Evolutionary conservation across 2,888 invertebrate species (phyloP), one percentile per base, ranked within the genome.

Genomic region (Philonicus albiceps): DNA sequence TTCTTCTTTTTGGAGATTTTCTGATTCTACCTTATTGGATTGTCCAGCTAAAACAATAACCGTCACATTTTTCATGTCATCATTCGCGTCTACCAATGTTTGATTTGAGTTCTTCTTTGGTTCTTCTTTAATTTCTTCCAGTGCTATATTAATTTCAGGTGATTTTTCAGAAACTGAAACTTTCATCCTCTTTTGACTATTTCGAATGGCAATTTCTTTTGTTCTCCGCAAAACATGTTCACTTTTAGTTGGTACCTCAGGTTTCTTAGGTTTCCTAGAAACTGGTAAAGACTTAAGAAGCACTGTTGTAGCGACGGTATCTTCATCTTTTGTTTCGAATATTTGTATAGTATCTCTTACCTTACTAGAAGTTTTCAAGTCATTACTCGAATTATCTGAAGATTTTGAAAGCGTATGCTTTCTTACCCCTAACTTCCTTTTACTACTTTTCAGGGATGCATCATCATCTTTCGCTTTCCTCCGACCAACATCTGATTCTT

Each of bases 371-470:
- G 91, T 84, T 90, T 90, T 11, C 91, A 91, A 34, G 90, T 90
- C 0, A 8, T 64, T 64, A 89, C 89, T 88, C 90, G 90, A 72
- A 91, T 91, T 37, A 89, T 90, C n/a, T 8, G 72, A 86, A 11
- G 87, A 73, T 73, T 87, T 87, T n/a, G 87, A 87, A 92, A 92
- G 90, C 92, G 93, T 88, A 91, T 91, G 88, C 89, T 91, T 90
- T 92, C 92, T 88, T 88, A 88, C 55, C 88, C 87, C 53, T 40
- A 74, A 22, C 88, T 88, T 89, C 75, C 87, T 89, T 73, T 88
- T 89, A 16, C 85, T 13, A 49, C 22, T 84, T 78, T 76, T 78
- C 11, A 22, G 1, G 2, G 84, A 73, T 34, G 22, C 83, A 16
- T 88, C 73, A 2, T 84, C 87, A 11, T 88, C 55, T 43, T 43